A percentile compares a stretch with the other conserved stretches of the same genome.
phyloP scores from a whole-genome alignment of 2,113 vertebrate genomes.

The Vicugna pacos region DNA sequence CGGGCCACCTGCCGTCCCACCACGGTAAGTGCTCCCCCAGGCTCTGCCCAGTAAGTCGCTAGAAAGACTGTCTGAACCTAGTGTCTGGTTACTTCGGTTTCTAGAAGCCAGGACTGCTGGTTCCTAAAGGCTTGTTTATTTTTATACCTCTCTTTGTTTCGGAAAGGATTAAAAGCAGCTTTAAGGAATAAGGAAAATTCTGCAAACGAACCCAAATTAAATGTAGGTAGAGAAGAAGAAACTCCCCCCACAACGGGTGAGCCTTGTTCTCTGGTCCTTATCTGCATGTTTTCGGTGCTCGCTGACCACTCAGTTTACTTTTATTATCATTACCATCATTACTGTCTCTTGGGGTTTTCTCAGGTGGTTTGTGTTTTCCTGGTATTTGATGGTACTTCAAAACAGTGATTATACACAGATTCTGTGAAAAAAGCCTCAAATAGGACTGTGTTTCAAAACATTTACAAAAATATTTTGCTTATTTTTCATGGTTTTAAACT shows the following conservation, averaged over 20 bases:
- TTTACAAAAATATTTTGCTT: not conserved
- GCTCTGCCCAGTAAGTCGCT: not conserved
- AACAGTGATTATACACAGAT: not conserved
- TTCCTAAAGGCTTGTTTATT: not conserved
- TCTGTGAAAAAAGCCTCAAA: not conserved
- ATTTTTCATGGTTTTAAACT: conserved; percentile 10
- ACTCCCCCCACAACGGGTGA: not conserved
- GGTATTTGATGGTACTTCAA: not conserved
- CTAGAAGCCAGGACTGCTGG: not conserved
- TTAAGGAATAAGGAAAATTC: not conserved
- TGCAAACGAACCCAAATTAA: not conserved
- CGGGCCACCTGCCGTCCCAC: not conserved
- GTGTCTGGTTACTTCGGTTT: not conserved
- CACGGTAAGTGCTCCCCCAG: accelerated
- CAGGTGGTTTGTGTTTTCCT: not conserved
- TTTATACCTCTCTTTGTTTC: not conserved
- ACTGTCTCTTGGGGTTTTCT: not conserved
- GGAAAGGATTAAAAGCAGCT: not conserved
- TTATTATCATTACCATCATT: not conserved
- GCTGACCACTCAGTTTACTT: not conserved
- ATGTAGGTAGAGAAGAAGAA: not conserved
- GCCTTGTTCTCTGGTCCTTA: not conserved
- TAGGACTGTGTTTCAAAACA: conserved; percentile 21
- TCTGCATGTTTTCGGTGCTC: not conserved
- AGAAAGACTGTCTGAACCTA: not conserved